These are phyloP conservation scores for Trisateles emortualis DNA, from an alignment of 2,888 invertebrate species.

Conservation along the genomic window DNA sequence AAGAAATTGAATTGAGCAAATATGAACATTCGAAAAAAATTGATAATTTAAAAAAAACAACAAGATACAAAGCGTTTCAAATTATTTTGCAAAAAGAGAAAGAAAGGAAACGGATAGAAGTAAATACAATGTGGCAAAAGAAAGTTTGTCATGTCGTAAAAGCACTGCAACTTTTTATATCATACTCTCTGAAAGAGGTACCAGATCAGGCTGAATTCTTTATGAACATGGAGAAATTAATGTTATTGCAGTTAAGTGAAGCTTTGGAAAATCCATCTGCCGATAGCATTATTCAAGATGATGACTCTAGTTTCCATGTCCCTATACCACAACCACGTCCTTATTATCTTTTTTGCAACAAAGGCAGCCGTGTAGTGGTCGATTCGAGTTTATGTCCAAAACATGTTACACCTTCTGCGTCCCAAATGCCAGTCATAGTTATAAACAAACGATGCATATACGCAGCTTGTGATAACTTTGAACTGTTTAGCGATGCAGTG, in stretches of 20 bases:
- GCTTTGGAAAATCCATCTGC: slow-evolving; percentile 62
- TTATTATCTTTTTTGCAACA: slow-evolving; percentile 73
- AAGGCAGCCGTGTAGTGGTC: slow-evolving; percentile 60
- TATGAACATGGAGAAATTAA: slow-evolving; percentile 75
- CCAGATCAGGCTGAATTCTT: slow-evolving; percentile 80
- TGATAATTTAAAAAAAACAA: slow-evolving; percentile 56
- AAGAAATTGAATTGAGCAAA: slow-evolving; percentile 59
- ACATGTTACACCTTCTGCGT: slow-evolving; percentile 67
- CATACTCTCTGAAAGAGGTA: slow-evolving; percentile 68
- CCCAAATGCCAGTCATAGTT: slow-evolving; percentile 72
- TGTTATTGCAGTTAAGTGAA: slow-evolving; percentile 73
- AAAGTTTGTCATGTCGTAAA: slow-evolving; percentile 77
- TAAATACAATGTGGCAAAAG: slow-evolving; percentile 67
- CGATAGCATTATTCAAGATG: slow-evolving; percentile 66
- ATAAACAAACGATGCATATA: slow-evolving; percentile 75
- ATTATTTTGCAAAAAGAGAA: slow-evolving; percentile 62
- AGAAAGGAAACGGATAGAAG: slow-evolving; percentile 58
- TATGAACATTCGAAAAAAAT: slow-evolving; percentile 66
- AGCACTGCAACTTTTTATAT: slow-evolving; percentile 73
- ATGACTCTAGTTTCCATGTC: slow-evolving; percentile 53
- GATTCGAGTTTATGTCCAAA: slow-evolving; percentile 69
- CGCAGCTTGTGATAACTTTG: slow-evolving; percentile 74
- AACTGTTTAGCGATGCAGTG: slow-evolving; percentile 66
- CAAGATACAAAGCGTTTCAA: slow-evolving; percentile 64
- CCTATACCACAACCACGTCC: slow-evolving; percentile 68